phyloP scores from a whole-genome alignment of 2,888 invertebrate genomes.

The Sympetrum striolatum region DNA sequence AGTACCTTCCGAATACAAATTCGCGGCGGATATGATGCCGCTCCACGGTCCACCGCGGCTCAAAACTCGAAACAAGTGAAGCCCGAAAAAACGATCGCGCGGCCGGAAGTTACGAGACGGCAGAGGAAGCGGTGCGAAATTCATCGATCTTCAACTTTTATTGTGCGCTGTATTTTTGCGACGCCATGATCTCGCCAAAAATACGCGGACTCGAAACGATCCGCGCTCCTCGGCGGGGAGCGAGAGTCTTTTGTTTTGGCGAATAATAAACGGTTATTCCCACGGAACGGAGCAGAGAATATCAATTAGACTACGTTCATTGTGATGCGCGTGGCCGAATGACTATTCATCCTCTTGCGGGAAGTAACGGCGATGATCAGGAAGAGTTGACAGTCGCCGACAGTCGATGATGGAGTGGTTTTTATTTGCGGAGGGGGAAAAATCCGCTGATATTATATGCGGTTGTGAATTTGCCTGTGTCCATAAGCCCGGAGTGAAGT shows the following conservation, averaged over 20 bases:
- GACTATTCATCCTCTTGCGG: background rate
- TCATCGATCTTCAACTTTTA: constrained; percentile 19
- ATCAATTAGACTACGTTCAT: background rate
- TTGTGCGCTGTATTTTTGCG: constrained; percentile 5
- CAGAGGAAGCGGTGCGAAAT: background rate
- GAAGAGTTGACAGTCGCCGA: background rate
- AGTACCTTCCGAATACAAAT: constrained; percentile 1
- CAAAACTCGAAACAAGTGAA: constrained; percentile 20
- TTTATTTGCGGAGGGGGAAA: background rate
- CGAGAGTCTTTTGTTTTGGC: constrained; percentile 14
- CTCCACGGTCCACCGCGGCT: background rate
- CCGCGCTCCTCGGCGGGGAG: background rate
- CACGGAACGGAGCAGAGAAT: constrained; percentile 13
- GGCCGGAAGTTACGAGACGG: background rate
- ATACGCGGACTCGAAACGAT: background rate
- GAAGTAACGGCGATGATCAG: background rate
- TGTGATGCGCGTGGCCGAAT: background rate
- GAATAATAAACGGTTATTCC: constrained; percentile 30
- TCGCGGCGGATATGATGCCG: constrained; percentile 1
- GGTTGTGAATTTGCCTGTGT: too few relatives aligned
- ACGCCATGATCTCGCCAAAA: background rate
- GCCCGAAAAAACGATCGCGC: constrained; percentile 4
- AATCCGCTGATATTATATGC: too few relatives aligned
- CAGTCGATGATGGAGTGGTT: background rate
- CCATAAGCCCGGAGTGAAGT: too few relatives aligned